A percentile compares a stretch with the other conserved stretches of the same genome.
phyloP scores from a whole-genome alignment of 1,140 invertebrate genomes.

The Episyrphus balteatus region DNA sequence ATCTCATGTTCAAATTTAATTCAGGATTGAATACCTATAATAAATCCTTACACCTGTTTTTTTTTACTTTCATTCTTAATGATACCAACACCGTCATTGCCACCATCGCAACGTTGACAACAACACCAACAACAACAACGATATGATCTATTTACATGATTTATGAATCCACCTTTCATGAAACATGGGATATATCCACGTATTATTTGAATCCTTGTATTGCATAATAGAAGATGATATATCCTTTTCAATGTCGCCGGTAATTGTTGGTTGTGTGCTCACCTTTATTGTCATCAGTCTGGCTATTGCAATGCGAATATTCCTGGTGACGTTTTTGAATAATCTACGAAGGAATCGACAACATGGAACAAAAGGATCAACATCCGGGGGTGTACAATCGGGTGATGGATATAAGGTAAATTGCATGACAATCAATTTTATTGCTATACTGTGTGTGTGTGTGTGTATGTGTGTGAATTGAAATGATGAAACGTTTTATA shows the following conservation, averaged over 20 bases:
- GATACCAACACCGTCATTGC: not conserved
- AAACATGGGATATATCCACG: not conserved
- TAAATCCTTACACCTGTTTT: too few relatives aligned
- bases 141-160: constrained; percentile 1
- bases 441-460: too few relatives aligned
- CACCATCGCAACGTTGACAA: not conserved
- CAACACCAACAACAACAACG: not conserved
- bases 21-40: too few relatives aligned
- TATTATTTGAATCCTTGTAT: not conserved
- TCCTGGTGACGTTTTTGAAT: constrained; percentile 30
- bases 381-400: constrained; percentile 19
- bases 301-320: constrained; percentile 34
- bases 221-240: constrained; percentile 23
- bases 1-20: too few relatives aligned
- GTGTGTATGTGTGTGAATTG: too few relatives aligned
- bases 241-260: constrained; percentile 28
- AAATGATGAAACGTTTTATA: too few relatives aligned
- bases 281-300: constrained; percentile 35
- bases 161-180: constrained; percentile 1
- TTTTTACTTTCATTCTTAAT: too few relatives aligned
- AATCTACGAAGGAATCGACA: constrained; percentile 34
- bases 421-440: not conserved
- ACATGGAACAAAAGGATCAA: constrained; percentile 27
- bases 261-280: constrained; percentile 33
- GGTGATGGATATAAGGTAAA: constrained; percentile 33